Base-by-base conservation (phyloP, 1,140 invertebrate genomes). In the Bathynomus jamesi region DNA sequence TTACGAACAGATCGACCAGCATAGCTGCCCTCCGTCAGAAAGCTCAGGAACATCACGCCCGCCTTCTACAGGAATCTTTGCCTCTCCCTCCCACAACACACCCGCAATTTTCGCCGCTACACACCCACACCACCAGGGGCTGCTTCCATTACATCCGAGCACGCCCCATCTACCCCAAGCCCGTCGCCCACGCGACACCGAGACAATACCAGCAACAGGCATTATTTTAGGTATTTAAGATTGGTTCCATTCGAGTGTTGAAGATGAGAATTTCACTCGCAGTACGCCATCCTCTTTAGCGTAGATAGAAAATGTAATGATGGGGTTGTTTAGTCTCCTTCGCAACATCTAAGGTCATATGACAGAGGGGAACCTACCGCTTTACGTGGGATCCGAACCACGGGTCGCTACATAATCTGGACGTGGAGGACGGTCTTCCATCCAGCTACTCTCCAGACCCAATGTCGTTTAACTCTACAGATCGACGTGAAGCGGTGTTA, bases 1-100 rank as follows among this genome's bases (percentile, higher is more conserved):
- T 27, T 53, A 21, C 27, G 17, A 21, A 64, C n/a, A 46, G 78
- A 28, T 82, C 81, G 27, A 81, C 82, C 68, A 85, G 92, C 79
- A 98, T 97, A 80, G 94, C 94, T 0, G 92, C 92, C 76, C 83
- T 97, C 67, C 85, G 94, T 46, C 94, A 94, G 78, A 96, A 96
- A 83, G 94, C 94, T 10, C 92, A 95, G 82, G 93, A 96, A 81
- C 94, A 97, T 82, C 70, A 71, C 61, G 75, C 75, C 32, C 72
- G 75, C 62, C 72, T 76, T 40, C 28, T 60, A 1, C 40, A 53
- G 40, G 40, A 53, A 53, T 53, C 40, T 5, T 53, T 21, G 32
- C 32, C 32, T 40, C 32, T 17, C 17, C 17, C 32, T 40, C 17
- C 32, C 7, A 8, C 32, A 7, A 40, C 32, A 40, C 32, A 40